Percentiles rank a stretch among this genome's conserved stretches.
Evolutionary conservation across 37 sponge, comb jelly and placozoan genomes (phyloP).

Genomic region (Beroe forskalii): DNA sequence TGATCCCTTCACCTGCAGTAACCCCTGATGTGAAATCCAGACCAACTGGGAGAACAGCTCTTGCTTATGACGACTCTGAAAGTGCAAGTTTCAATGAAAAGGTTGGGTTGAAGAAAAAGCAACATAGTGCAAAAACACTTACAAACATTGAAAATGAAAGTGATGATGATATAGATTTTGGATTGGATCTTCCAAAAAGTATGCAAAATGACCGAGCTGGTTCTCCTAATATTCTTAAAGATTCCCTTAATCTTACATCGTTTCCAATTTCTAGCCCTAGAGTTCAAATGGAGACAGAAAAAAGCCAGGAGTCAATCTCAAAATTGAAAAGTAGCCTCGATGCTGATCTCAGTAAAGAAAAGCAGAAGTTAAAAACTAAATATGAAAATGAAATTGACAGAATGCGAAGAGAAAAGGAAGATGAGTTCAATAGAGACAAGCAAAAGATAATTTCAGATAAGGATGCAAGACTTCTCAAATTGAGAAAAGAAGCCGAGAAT

Average conservation of each 20-base stretch:
- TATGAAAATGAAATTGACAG: conserved; percentile 19
- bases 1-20: conserved; percentile 9
- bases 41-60: conserved; percentile 31
- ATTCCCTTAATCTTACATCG: conserved; percentile 59
- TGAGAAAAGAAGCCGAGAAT: conserved; percentile 21
- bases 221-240: conserved; percentile 51
- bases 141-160: conserved; percentile 37
- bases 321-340: not conserved
- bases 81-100: conserved; percentile 58
- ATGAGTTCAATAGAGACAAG: conserved; percentile 28
- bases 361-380: conserved; percentile 35
- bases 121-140: not conserved
- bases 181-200: conserved; percentile 53
- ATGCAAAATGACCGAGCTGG: conserved; percentile 38
- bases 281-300: not conserved
- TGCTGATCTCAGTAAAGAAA: conserved; percentile 26
- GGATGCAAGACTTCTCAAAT: conserved; percentile 9
- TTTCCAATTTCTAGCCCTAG: conserved; percentile 48
- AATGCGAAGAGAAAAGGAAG: conserved; percentile 11
- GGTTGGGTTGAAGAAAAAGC: conserved; percentile 44
- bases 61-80: conserved; percentile 56
- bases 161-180: conserved; percentile 62
- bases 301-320: not conserved
- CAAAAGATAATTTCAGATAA: conserved; percentile 36
- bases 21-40: conserved; percentile 26